Evolutionary conservation across 2,888 invertebrate genomes (phyloP).

Genomic region (Andrena chrysosceles): DNA sequence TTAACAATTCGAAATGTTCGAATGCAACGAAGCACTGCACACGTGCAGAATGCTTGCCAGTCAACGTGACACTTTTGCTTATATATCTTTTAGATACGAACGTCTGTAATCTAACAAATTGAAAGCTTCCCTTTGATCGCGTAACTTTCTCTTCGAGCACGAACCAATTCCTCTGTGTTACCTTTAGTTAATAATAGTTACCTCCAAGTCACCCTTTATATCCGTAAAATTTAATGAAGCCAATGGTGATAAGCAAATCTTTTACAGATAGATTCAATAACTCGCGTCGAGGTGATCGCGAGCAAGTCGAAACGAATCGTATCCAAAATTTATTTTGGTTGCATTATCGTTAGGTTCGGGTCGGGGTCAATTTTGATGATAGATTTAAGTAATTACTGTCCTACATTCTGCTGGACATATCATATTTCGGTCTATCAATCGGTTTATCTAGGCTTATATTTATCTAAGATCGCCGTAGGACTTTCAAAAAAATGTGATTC

Average conservation of each 20-base stretch:
- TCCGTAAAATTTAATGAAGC: background rate
- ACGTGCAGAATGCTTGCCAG: background rate
- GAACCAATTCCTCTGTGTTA: background rate
- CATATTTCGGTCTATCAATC: conserved; percentile 41
- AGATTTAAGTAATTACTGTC: conserved; percentile 40
- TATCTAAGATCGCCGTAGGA: background rate
- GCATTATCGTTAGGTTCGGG: conserved; percentile 31
- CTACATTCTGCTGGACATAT: conserved; percentile 36
- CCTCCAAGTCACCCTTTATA: no score
- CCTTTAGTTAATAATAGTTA: no score
- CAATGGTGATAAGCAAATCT: background rate
- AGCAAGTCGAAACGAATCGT: background rate
- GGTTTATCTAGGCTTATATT: conserved; percentile 23
- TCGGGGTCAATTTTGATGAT: conserved; percentile 33
- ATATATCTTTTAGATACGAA: conserved; percentile 40
- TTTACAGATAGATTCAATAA: background rate
- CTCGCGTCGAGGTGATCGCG: background rate
- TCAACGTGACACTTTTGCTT: conserved; percentile 41
- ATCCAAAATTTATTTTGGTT: conserved; percentile 28
- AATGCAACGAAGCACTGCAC: background rate
- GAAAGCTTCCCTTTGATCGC: conserved; percentile 7
- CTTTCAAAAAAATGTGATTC: conserved; percentile 15
- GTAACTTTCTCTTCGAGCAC: conserved; percentile 43
- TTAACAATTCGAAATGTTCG: background rate
- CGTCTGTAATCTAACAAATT: conserved; percentile 25